These are phyloP conservation scores for Turritopsis dohrnii DNA, from an alignment of 30 jellyfish, hydroid and myxozoan genomes.

Conservation along the genomic window DNA sequence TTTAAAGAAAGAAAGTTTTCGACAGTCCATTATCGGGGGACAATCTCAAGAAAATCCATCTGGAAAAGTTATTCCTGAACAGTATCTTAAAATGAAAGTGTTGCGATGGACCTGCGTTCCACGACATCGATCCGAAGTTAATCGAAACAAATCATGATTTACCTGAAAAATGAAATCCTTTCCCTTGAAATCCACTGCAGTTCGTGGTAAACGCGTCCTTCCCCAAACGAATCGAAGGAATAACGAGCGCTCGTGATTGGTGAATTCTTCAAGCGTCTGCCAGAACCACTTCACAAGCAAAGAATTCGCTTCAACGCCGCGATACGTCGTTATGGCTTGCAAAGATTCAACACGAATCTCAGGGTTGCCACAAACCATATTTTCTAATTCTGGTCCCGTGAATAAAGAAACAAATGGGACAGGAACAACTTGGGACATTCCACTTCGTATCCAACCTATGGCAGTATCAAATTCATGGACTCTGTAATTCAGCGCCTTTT, in stretches of 20 bases:
- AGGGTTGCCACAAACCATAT: conserved; percentile 85
- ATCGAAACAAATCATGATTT: background rate
- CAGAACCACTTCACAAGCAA: conserved; percentile 83
- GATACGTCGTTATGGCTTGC: conserved; percentile 65
- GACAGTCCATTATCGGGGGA: no score
- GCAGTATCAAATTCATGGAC: conserved; percentile 67
- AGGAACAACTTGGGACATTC: conserved; percentile 80
- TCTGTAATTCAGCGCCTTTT: conserved; percentile 35
- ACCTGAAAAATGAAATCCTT: conserved; percentile 89
- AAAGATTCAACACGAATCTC: conserved; percentile 69
- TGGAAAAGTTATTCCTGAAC: background rate
- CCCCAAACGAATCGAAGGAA: conserved; percentile 95
- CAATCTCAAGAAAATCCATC: background rate
- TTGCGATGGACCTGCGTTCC: no score
- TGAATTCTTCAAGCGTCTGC: conserved; percentile 75
- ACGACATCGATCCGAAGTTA: background rate
- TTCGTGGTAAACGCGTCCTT: conserved; percentile 85
- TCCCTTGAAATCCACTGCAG: conserved; percentile 82
- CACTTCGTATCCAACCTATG: conserved; percentile 71
- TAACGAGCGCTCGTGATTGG: conserved; percentile 71
- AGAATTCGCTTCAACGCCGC: conserved; percentile 55
- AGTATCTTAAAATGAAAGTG: no score
- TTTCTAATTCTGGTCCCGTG: conserved; percentile 70
- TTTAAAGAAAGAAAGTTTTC: background rate
- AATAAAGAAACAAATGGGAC: conserved; percentile 57